Evolutionary conservation across 2,113 vertebrate species (phyloP).

Genomic region (Lepidothrix coronata): DNA sequence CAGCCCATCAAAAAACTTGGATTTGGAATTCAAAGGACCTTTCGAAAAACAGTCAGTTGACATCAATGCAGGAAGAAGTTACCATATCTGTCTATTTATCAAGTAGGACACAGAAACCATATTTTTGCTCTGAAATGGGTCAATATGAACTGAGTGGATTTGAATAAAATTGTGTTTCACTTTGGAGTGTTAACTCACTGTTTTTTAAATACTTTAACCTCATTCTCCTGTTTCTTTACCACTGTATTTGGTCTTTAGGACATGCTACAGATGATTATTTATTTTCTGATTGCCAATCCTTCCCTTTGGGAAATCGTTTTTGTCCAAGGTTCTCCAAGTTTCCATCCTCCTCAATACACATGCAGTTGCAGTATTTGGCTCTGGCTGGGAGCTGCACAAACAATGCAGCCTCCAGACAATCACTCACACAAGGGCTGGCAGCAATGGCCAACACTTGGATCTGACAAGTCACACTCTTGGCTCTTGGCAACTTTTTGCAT

Average conservation of each 20-base stretch:
- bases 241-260: not conserved
- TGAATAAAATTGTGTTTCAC: not conserved
- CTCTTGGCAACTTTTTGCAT: not conserved
- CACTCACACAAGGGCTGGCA: not conserved
- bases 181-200: not conserved
- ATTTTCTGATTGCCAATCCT: not conserved
- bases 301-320: not conserved
- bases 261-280: not conserved
- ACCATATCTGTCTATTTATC: not conserved
- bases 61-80: not conserved
- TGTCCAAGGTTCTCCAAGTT: not conserved
- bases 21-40: not conserved
- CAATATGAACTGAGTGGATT: not conserved
- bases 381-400: not conserved
- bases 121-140: not conserved
- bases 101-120: not conserved
- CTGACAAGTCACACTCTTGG: not conserved
- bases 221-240: not conserved
- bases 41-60: not conserved
- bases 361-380: not conserved
- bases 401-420: not conserved
- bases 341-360: not conserved
- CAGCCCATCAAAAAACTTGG: not conserved
- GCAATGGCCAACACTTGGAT: not conserved
- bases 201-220: not conserved